Conservation (phyloP, 2,888 invertebrate species). For the Watsonalla cultraria region DNA sequence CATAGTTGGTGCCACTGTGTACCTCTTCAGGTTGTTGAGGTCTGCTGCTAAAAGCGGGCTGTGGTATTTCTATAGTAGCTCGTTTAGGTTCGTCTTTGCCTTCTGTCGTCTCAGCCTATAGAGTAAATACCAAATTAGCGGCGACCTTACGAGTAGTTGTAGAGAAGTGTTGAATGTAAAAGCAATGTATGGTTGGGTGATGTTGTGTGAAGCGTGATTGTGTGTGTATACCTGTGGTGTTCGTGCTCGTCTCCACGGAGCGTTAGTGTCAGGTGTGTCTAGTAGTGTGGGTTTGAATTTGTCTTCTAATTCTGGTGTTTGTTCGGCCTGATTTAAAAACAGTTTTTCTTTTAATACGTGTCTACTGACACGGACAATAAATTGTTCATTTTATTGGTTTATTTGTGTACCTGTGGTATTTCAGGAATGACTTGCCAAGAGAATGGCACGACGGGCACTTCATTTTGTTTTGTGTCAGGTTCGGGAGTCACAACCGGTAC, state of each 20-base stretch:
- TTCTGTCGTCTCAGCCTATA: constrained; percentile 65
- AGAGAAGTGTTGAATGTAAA: background rate
- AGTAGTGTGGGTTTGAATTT: constrained; percentile 63
- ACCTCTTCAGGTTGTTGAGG: constrained; percentile 63
- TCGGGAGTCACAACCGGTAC: constrained; percentile 49
- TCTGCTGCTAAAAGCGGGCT: constrained; percentile 56
- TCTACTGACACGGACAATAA: constrained; percentile 5
- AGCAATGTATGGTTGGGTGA: background rate
- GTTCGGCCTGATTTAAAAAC: constrained; percentile 58
- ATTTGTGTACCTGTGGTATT: constrained; percentile 63
- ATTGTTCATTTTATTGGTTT: constrained; percentile 3
- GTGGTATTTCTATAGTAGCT: constrained; percentile 59
- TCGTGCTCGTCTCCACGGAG: constrained; percentile 60
- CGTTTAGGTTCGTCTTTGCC: constrained; percentile 51
- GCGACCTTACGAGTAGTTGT: constrained; percentile 54
- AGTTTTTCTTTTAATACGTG: constrained; percentile 8
- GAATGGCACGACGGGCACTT: constrained; percentile 58
- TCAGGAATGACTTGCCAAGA: constrained; percentile 71
- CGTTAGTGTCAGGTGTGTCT: constrained; percentile 46
- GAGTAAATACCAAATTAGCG: constrained; percentile 57
- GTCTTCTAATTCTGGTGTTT: constrained; percentile 66
- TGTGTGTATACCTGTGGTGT: constrained; percentile 57
- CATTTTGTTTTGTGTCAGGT: constrained; percentile 43
- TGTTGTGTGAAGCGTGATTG: constrained; percentile 4
- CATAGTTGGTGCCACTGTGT: constrained; percentile 41